Conservation (phyloP, 2,797 vertebrate genomes). For the Zenarchopterus dispar region DNA sequence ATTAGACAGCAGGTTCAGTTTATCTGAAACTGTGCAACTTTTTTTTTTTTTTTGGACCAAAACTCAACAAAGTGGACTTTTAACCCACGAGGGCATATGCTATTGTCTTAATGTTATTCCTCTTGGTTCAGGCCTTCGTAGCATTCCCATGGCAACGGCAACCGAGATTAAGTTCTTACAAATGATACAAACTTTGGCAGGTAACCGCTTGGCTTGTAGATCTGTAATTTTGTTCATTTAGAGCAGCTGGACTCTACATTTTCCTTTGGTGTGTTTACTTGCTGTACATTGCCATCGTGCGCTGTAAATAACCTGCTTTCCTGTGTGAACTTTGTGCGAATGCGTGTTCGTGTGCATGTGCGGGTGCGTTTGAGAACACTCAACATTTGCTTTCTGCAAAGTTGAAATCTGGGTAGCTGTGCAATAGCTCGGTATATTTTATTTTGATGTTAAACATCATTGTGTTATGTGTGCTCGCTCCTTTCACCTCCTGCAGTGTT, state of each 20-base stretch:
- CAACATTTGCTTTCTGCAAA: slow-evolving; percentile 80
- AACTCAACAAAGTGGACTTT: slow-evolving; percentile 49
- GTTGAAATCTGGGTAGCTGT: slow-evolving; percentile 82
- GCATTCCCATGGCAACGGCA: slow-evolving; percentile 74
- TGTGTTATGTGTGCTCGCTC: slow-evolving; percentile 49
- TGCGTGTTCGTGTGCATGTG: slow-evolving; percentile 5
- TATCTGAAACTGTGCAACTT: slow-evolving; percentile 32
- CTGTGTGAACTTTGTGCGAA: slow-evolving; percentile 12
- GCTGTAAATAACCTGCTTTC: slow-evolving; percentile 79
- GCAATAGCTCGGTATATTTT: slow-evolving; percentile 79
- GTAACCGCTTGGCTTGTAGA: slow-evolving; percentile 70
- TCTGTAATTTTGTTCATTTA: slow-evolving; percentile 54
- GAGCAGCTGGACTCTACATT: slow-evolving; percentile 42
- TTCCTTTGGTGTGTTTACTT: slow-evolving; percentile 54
- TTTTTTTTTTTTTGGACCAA: slow-evolving; percentile 77
- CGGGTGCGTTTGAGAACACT: slow-evolving; percentile 42
- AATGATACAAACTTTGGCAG: slow-evolving; percentile 82
- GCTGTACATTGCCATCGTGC: slow-evolving; percentile 75
- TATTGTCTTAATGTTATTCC: slow-evolving; percentile 55
- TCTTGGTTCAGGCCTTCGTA: slow-evolving; percentile 57
- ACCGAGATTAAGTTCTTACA: slow-evolving; percentile 59
- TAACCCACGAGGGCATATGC: slow-evolving; percentile 31
- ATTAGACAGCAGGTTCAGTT: slow-evolving; percentile 56
- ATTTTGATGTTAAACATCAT: slow-evolving; percentile 77
- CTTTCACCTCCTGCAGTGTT: slow-evolving; percentile 51